Conservation (phyloP, 2,888 invertebrate species). For the Chorisops tibialis region DNA sequence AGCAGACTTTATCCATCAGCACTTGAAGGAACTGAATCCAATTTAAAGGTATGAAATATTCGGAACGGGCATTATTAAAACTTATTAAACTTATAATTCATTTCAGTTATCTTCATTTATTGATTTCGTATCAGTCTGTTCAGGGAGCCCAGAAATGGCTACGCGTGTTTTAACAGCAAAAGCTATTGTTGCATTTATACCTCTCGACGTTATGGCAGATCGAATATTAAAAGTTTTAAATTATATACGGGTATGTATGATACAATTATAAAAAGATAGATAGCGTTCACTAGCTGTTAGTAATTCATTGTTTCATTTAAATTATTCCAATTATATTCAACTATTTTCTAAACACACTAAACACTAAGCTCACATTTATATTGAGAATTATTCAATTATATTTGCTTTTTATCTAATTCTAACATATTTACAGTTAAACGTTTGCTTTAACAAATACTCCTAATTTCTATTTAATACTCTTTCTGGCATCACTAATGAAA, state of each 20-base stretch:
- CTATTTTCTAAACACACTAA: too few species aligned
- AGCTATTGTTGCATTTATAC: conserved; percentile 63
- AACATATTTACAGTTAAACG: too few species aligned
- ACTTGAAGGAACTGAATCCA: conserved; percentile 66
- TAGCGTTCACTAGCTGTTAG: background rate
- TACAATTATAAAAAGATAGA: background rate
- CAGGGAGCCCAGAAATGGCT: conserved; percentile 63
- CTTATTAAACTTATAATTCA: background rate
- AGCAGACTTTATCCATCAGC: conserved; percentile 74
- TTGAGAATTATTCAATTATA: too few species aligned
- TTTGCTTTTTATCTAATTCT: too few species aligned
- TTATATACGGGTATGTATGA: conserved; percentile 4
- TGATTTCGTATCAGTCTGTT: conserved; percentile 62
- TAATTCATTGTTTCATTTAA: too few species aligned
- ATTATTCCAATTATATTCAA: too few species aligned
- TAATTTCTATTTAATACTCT: too few species aligned
- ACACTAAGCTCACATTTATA: too few species aligned
- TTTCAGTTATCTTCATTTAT: conserved; percentile 62
- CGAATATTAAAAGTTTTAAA: conserved; percentile 37
- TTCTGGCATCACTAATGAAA: too few species aligned
- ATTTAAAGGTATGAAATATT: conserved; percentile 57
- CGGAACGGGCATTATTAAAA: background rate
- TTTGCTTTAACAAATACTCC: too few species aligned
- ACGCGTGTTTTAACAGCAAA: conserved; percentile 71
- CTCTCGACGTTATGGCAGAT: conserved; percentile 45